Evolutionary conservation across 1,140 invertebrate species (phyloP).

Genomic region (Pachypeltis micranthus): DNA sequence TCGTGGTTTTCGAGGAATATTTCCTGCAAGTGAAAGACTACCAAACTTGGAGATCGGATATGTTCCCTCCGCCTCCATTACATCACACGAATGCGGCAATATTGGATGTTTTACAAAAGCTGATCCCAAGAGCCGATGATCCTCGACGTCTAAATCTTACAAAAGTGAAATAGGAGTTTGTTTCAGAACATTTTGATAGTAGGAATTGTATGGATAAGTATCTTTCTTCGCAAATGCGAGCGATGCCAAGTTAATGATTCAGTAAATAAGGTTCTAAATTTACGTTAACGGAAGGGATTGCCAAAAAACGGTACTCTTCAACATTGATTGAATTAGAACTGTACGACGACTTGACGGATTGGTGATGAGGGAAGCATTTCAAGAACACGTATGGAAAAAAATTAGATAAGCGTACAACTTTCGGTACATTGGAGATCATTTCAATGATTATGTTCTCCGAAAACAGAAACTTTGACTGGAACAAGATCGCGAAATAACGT

Average conservation of each 20-base stretch:
- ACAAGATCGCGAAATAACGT: neutral
- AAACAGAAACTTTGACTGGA: conserved; percentile 7
- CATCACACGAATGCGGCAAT: no score
- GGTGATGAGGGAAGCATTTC: neutral
- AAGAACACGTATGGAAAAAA: neutral
- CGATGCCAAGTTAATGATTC: no score
- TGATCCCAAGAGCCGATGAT: no score
- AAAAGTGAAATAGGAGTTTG: neutral
- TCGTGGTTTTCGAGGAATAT: no score
- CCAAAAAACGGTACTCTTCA: neutral
- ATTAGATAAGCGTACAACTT: neutral
- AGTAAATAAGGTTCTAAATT: no score
- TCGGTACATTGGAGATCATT: no score
- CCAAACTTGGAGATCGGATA: no score
- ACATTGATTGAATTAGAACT: no score
- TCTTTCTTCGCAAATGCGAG: neutral
- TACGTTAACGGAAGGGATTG: neutral
- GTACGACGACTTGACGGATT: neutral
- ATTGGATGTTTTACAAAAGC: no score
- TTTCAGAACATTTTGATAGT: neutral
- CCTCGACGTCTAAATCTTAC: no score
- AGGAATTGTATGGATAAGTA: neutral
- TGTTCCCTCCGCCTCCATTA: no score
- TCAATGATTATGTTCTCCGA: conserved; percentile 6
- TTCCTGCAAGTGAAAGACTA: no score